Conservation (phyloP, 2,888 invertebrate species). For the Zelleria hepariella region DNA sequence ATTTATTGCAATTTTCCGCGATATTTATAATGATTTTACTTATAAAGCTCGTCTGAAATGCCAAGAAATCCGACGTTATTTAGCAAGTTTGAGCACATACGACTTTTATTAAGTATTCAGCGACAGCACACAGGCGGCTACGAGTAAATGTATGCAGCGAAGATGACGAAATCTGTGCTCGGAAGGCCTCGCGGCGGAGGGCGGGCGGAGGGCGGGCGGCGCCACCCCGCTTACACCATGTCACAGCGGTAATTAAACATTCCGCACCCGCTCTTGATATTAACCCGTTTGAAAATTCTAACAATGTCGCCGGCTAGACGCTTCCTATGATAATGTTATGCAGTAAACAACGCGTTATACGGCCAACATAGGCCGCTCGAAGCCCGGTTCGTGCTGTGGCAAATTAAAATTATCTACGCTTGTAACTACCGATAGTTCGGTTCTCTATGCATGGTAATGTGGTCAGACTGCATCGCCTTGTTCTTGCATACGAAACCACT, state of each 20-base stretch:
- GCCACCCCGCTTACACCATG: slow-evolving; percentile 32
- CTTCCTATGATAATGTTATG: slow-evolving; percentile 38
- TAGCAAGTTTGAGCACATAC: background rate
- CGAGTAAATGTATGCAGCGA: slow-evolving; percentile 3
- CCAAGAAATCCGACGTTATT: background rate
- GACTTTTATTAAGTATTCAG: slow-evolving; percentile 8
- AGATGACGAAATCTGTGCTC: slow-evolving; percentile 4
- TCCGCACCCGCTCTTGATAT: slow-evolving; percentile 44
- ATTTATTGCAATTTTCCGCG: background rate
- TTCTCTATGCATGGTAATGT: background rate
- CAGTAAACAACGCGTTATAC: slow-evolving; percentile 18
- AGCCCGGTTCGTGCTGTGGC: background rate
- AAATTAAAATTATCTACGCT: slow-evolving; percentile 3
- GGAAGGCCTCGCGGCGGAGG: slow-evolving; percentile 11
- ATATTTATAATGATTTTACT: background rate
- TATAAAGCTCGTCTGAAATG: background rate
- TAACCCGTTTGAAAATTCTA: slow-evolving; percentile 59
- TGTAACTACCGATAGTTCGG: slow-evolving; percentile 1
- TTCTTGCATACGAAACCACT: background rate
- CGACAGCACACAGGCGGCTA: slow-evolving; percentile 7
- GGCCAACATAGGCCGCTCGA: slow-evolving; percentile 9
- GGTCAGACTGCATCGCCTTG: background rate
- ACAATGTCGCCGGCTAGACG: slow-evolving; percentile 48
- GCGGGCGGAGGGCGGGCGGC: slow-evolving; percentile 22
- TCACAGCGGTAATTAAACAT: slow-evolving; percentile 61